Conservation (phyloP, 2,888 invertebrate species). For the Melieria omissa region DNA sequence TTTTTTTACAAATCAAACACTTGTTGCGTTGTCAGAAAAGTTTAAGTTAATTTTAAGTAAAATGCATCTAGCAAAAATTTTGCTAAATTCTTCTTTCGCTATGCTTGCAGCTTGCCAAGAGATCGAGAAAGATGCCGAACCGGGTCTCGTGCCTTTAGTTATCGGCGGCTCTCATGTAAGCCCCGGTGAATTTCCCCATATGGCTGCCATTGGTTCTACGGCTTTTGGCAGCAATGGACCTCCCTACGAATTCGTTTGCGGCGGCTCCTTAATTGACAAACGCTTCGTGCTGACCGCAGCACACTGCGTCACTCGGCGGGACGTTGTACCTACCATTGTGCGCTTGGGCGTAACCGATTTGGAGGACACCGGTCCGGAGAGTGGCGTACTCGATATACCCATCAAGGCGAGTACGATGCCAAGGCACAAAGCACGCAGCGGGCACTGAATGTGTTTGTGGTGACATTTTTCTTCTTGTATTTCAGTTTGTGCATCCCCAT, state of each 20-base stretch:
- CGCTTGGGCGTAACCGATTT: slow-evolving; percentile 58
- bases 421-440: neutral
- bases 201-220: slow-evolving; percentile 57
- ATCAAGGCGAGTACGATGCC: slow-evolving; percentile 47
- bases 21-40: no score
- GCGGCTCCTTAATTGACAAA: slow-evolving; percentile 57
- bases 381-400: slow-evolving; percentile 42
- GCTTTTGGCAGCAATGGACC: slow-evolving; percentile 41
- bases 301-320: slow-evolving; percentile 54
- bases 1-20: no score
- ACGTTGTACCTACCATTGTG: slow-evolving; percentile 49
- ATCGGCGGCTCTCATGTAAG: slow-evolving; percentile 53
- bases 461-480: neutral
- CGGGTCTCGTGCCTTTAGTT: slow-evolving; percentile 51
- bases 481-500: slow-evolving; percentile 52
- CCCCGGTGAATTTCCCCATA: slow-evolving; percentile 59
- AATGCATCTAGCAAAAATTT: neutral
- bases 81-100: neutral
- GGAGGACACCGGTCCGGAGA: slow-evolving; percentile 31
- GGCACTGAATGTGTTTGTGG: neutral
- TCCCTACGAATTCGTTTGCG: slow-evolving; percentile 51
- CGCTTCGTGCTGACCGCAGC: slow-evolving; percentile 60
- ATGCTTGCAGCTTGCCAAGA: slow-evolving; percentile 42
- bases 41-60: no score
- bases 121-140: slow-evolving; percentile 30